A percentile compares a stretch with the other conserved stretches of the same genome.
Evolutionary conservation across 2,888 invertebrate species (phyloP).

Genomic region (Drosophila dives): DNA sequence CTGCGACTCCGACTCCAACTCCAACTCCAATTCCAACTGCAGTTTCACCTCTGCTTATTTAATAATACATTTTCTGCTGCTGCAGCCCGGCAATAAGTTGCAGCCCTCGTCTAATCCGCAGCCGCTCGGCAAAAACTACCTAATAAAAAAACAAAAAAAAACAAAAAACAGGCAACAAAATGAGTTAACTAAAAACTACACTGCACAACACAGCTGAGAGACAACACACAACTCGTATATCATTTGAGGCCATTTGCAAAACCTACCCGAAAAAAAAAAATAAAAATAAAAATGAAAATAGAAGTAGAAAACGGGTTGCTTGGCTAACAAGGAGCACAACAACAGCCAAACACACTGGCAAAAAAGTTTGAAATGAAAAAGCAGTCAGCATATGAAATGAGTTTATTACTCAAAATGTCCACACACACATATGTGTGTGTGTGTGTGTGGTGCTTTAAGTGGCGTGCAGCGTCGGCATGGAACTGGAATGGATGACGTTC

Average conservation of each 20-base stretch:
- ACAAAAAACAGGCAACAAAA: conserved; percentile 40
- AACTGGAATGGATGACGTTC: conserved; percentile 50
- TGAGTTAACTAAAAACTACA: conserved; percentile 62
- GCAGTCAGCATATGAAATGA: conserved; percentile 80
- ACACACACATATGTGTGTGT: conserved; percentile 20
- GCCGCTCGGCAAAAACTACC: conserved; percentile 46
- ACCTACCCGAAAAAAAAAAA: neutral
- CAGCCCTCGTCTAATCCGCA: conserved; percentile 34
- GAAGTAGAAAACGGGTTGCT: conserved; percentile 19
- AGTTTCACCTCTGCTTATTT: conserved; percentile 10
- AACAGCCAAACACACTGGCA: conserved; percentile 30
- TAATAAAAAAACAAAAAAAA: conserved; percentile 11
- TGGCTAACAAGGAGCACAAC: conserved; percentile 73
- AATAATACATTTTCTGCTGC: conserved; percentile 13
- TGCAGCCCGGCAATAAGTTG: conserved; percentile 33
- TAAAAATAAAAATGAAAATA: neutral
- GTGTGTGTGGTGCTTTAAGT: conserved; percentile 60
- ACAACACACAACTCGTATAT: conserved; percentile 62
- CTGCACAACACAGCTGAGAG: conserved; percentile 18
- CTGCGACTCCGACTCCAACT: conserved; percentile 4
- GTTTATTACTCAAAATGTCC: conserved; percentile 77
- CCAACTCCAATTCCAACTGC: neutral
- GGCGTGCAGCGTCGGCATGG: conserved; percentile 58
- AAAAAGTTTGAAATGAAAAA: conserved; percentile 78
- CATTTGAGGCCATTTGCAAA: conserved; percentile 51